A percentile compares a stretch with the other conserved stretches of the same genome.
phyloP scores from a whole-genome alignment of 2,113 vertebrate species.

The Python bivittatus region DNA sequence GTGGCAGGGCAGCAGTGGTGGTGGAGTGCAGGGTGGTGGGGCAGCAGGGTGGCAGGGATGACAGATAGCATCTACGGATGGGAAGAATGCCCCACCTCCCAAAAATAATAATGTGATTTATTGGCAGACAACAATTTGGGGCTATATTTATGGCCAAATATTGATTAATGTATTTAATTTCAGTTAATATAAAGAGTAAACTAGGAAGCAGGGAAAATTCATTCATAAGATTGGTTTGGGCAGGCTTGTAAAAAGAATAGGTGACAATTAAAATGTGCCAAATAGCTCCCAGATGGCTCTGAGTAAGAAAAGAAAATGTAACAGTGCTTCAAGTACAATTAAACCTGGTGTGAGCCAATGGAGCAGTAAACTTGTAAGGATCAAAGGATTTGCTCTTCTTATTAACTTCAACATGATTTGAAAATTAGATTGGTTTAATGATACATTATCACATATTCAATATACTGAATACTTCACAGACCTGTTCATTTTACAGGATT shows the following conservation, averaged over 20 bases:
- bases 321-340: not conserved
- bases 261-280: not conserved
- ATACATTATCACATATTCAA: not conserved
- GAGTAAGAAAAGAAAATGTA: not conserved
- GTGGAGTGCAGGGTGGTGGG: too few relatives aligned
- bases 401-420: not conserved
- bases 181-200: not conserved
- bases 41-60: too few relatives aligned
- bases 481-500: not conserved
- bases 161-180: not conserved
- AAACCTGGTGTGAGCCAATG: not conserved
- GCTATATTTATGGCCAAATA: not conserved
- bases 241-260: not conserved
- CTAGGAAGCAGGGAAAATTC: not conserved
- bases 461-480: not conserved
- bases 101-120: not conserved
- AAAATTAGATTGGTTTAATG: not conserved
- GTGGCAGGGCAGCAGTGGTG: too few relatives aligned
- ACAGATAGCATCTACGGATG: too few relatives aligned
- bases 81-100: too few relatives aligned
- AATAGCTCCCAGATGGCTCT: not conserved
- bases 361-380: not conserved
- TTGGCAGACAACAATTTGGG: not conserved
- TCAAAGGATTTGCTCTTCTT: not conserved
- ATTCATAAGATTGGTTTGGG: not conserved